Evolutionary conservation across 2,797 vertebrate species (phyloP), one percentile per base, ranked within the genome.

Genomic region (Chrysocyon brachyurus): DNA sequence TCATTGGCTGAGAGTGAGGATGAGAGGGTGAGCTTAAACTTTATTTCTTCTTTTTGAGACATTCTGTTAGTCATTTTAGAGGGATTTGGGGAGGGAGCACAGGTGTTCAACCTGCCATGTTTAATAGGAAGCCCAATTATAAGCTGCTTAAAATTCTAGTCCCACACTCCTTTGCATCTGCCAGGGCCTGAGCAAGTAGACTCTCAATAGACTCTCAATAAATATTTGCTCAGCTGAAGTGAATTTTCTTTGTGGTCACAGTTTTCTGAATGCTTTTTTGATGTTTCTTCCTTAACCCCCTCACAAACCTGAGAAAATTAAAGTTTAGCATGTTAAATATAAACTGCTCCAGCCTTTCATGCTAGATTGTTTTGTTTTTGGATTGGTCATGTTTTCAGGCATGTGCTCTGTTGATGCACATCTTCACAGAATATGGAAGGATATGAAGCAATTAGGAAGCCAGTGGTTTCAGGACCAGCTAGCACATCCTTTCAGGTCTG

Each of bases 141-240:
- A 33, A 91, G 54, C 56, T 40, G n/a, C 31, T 70, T 57, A 84
- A 72, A 57, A 52, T 72, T 79, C 36, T 19, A 78, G 5, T 31
- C 12, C 10, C n/a, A 26, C 9, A n/a, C 83, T 79, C 26, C 14
- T 79, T 57, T 33, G 68, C 68, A 36, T 83, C 54, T 22, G 54
- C 49, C 66, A 61, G 78, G 40, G 16, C n/a, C 49, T 33, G 16
- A 84, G 68, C 57, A 52, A 63, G 31, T n/a, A 73, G 14, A 40
- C 2, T 3, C 28, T 61, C 36, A 66, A 31, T 81, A 26, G 14
- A 40, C 2, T 3, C n/a, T 61, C 36, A 66, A 31, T 81, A 26
- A 81, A 56, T 89, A 63, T 92, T 92, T 81, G 85, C 87, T 82
- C 63, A 63, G 68, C 31, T 40, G 73, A 77, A 70, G 77, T 68